Percentiles rank a stretch among this genome's conserved stretches.
These are phyloP conservation scores for Thalassoma bifasciatum DNA, from an alignment of 2,113 vertebrate species.

Conservation along the genomic window DNA sequence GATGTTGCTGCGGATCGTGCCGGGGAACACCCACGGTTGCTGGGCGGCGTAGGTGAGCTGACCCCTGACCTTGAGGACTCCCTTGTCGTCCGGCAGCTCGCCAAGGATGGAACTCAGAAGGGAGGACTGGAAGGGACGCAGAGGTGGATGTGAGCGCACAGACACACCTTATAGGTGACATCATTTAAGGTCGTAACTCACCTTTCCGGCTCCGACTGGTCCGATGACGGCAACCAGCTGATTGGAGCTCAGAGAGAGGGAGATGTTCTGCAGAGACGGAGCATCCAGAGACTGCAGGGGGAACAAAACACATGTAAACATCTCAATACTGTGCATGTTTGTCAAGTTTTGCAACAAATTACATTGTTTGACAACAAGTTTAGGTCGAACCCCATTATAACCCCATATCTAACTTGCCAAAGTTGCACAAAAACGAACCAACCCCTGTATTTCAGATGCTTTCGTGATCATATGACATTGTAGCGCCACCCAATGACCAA, in stretches of 20 bases:
- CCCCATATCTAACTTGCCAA: too few relatives aligned
- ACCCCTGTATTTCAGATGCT: too few relatives aligned
- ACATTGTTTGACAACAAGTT: too few relatives aligned
- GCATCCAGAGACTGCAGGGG: conserved; percentile 82
- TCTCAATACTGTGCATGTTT: too few relatives aligned
- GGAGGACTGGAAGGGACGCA: conserved; percentile 88
- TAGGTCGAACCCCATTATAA: too few relatives aligned
- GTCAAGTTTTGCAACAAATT: too few relatives aligned
- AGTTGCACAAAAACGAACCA: too few relatives aligned
- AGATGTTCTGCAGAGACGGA: conserved; percentile 88
- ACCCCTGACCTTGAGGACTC: conserved; percentile 85
- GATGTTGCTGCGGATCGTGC: conserved; percentile 96
- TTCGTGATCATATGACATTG: too few relatives aligned
- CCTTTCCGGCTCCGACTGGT: conserved; percentile 96
- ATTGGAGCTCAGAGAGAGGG: conserved; percentile 83
- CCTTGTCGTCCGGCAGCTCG: conserved; percentile 87
- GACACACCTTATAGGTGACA: neutral
- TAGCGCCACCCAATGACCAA: too few relatives aligned
- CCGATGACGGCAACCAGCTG: conserved; percentile 92
- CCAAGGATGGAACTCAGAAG: conserved; percentile 91
- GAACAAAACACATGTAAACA: neutral
- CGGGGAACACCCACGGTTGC: conserved; percentile 97
- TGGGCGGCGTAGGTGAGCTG: conserved; percentile 93
- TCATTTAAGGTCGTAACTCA: conserved; percentile 47
- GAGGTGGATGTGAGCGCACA: neutral